phyloP scores from a whole-genome alignment of 1,140 invertebrate species.

The Drosophila grimshawi region DNA sequence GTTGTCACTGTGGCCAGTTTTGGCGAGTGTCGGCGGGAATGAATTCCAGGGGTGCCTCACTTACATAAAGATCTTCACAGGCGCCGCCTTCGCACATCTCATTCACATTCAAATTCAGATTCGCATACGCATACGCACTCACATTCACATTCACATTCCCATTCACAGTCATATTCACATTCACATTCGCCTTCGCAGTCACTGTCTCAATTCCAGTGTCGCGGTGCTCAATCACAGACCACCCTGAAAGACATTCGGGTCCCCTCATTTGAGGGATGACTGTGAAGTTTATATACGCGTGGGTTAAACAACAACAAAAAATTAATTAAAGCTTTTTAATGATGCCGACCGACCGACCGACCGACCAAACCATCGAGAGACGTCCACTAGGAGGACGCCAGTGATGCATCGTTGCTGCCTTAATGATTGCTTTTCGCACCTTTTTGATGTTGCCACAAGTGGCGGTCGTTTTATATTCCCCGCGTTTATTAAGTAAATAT shows the following conservation, averaged over 20 bases:
- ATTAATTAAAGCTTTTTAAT: conserved; percentile 81
- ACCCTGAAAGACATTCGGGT: conserved; percentile 55
- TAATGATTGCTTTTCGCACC: conserved; percentile 81
- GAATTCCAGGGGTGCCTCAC: conserved; percentile 52
- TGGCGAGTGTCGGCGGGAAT: not conserved
- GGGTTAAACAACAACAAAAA: conserved; percentile 48
- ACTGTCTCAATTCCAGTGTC: conserved; percentile 6
- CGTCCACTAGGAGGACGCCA: conserved; percentile 21
- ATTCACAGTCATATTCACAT: no score
- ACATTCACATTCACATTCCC: no score
- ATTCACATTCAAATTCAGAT: conserved; percentile 20
- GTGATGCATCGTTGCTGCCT: conserved; percentile 24
- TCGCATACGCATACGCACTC: conserved; percentile 4
- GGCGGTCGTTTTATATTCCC: conserved; percentile 4
- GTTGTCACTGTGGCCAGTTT: not conserved
- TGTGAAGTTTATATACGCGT: conserved; percentile 41
- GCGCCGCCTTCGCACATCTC: conserved; percentile 61
- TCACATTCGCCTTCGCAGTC: conserved; percentile 8
- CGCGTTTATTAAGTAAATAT: conserved; percentile 74
- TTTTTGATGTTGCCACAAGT: conserved; percentile 38
- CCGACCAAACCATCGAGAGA: conserved; percentile 10
- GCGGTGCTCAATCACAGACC: conserved; percentile 45
- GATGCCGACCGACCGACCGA: conserved; percentile 61
- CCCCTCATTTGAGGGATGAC: conserved; percentile 61
- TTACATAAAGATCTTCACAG: conserved; percentile 72